These are phyloP conservation scores for Cettia cetti DNA, from an alignment of 2,113 vertebrate genomes.

Conservation along the genomic window DNA sequence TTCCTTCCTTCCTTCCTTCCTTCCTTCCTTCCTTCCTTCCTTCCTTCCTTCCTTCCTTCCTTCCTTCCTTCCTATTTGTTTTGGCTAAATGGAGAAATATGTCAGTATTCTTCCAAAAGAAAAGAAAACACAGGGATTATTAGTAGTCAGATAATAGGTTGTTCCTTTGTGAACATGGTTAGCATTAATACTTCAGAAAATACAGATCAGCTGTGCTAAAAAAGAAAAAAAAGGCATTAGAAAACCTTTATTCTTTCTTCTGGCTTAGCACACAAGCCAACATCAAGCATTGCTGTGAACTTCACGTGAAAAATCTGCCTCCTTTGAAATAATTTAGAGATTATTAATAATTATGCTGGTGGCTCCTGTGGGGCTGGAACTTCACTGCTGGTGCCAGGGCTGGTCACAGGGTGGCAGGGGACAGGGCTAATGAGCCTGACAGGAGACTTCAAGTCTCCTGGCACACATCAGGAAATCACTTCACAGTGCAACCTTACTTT, in stretches of 20 bases:
- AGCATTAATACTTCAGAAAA: neutral
- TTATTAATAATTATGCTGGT: neutral
- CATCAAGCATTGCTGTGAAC: neutral
- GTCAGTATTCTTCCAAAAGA: neutral
- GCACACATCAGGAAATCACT: neutral
- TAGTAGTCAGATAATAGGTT: neutral
- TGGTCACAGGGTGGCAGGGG: neutral
- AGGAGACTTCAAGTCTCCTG: neutral
- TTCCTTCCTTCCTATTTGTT: no score
- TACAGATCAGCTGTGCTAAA: neutral
- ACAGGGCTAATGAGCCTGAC: neutral
- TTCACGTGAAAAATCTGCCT: neutral
- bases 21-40: no score
- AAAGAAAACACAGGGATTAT: constrained; percentile 7
- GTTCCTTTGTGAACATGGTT: neutral
- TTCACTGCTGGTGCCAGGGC: neutral
- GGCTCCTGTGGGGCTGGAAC: neutral
- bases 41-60: no score
- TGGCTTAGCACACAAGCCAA: neutral
- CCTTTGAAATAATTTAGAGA: neutral
- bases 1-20: no score
- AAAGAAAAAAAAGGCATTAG: neutral
- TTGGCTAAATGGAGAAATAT: neutral
- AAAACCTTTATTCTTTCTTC: neutral
- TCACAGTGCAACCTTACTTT: neutral